Conservation (phyloP, 2,888 invertebrate species). For the Coecobrya sp. region DNA sequence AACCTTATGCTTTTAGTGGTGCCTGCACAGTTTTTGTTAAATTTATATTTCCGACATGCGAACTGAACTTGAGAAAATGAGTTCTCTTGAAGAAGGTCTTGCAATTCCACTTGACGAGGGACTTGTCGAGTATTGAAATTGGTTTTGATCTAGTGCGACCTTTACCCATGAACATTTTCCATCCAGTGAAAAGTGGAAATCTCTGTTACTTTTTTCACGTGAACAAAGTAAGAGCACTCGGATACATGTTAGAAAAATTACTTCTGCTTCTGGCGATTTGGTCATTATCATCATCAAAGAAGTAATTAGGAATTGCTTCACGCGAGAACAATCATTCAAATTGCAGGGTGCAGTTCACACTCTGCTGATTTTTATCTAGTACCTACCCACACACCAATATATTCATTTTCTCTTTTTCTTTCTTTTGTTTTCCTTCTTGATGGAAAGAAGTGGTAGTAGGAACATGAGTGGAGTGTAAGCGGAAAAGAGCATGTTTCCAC, state of each 20-base stretch:
- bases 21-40: too few species aligned
- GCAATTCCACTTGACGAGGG: too few species aligned
- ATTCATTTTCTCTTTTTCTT: background rate
- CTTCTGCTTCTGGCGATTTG: background rate
- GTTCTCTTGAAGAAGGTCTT: too few species aligned
- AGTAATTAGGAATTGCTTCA: background rate
- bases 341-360: background rate
- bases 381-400: background rate
- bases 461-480: background rate
- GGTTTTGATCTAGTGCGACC: too few species aligned
- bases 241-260: background rate
- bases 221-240: background rate
- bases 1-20: too few species aligned
- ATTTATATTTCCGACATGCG: too few species aligned
- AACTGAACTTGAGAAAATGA: too few species aligned
- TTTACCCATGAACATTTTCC: too few species aligned
- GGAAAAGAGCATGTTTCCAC: background rate
- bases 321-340: background rate
- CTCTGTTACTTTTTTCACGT: too few species aligned
- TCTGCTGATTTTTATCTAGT: background rate
- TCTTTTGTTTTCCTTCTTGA: background rate
- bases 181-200: too few species aligned
- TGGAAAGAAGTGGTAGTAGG: background rate
- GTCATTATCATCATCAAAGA: background rate
- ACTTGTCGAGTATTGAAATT: too few species aligned